Base-by-base conservation (phyloP, 2,888 invertebrate species). In the Piscicola geometra region DNA sequence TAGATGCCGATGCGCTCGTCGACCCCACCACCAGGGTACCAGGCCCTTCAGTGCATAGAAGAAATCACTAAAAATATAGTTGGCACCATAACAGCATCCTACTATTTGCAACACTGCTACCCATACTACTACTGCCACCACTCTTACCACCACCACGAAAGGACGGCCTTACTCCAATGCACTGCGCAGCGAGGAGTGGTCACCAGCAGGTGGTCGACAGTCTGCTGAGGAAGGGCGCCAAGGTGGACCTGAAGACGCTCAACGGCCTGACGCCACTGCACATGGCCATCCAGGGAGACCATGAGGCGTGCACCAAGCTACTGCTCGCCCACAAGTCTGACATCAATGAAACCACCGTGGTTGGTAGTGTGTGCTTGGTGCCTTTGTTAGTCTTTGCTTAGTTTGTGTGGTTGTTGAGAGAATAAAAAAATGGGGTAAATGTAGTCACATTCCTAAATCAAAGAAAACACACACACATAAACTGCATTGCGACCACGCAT, bases 211-310 rank as follows among this genome's bases (percentile, higher is more conserved):
- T 99, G 76, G 99, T 95, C 79, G 90, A 92, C 81, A 87, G 99
- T 81, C 89, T 99, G 76, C 90, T 99, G 78, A 93, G 94, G 81
- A 93, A 94, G 86, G 97, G 96, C 75, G 98, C 99, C 77, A 96
- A 99, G 85, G 96, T 98, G 79, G 99, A 99, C 87, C 97, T 93
- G 84, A 91, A 94, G 79, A 99, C 99, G 30, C 96, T 99, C 89
- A 98, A 99, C 86, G 94, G 95, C 85, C 99, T 99, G 81, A 96
- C 94, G 78, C 98, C 98, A 0, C 88, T 99, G 79, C 99, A 99
- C 85, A 99, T 99, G 33, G 97, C 98, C 78, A 93, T 96, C 76
- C 98, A 99, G 88, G 99, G 99, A 98, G 99, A 99, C 83, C 96
- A 97, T 87, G 91, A 92, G 76, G 94, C 94, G 85, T 94, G 99